These are phyloP conservation scores for Harpagoxenus sublaevis DNA, from an alignment of 2,888 invertebrate genomes.

Conservation along the genomic window DNA sequence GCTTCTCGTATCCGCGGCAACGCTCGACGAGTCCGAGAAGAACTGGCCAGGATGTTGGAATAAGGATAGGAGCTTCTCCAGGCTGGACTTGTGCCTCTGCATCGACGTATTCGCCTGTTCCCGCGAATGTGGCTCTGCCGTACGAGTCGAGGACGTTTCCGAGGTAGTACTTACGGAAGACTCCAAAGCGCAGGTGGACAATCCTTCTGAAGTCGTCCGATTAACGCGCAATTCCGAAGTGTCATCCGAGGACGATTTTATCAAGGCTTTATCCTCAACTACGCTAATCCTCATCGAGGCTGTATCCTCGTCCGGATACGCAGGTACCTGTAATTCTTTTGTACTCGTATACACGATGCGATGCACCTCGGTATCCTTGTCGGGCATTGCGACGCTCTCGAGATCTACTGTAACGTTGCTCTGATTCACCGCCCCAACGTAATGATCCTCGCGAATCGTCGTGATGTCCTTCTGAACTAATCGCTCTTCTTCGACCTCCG, in stretches of 20 bases:
- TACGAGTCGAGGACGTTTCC: slow-evolving; percentile 10
- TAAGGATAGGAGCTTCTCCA: slow-evolving; percentile 90
- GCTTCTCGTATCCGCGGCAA: slow-evolving; percentile 71
- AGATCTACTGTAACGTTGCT: slow-evolving; percentile 30
- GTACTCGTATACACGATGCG: slow-evolving; percentile 36
- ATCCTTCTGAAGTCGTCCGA: background rate
- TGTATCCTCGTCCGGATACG: slow-evolving; percentile 42
- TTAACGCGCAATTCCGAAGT: background rate
- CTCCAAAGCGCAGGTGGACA: background rate
- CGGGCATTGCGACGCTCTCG: slow-evolving; percentile 8
- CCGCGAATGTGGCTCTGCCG: slow-evolving; percentile 47
- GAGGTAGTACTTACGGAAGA: slow-evolving; percentile 23
- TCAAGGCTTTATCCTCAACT: slow-evolving; percentile 33
- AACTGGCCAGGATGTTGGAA: slow-evolving; percentile 90
- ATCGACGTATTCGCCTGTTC: slow-evolving; percentile 58
- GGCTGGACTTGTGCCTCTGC: slow-evolving; percentile 87
- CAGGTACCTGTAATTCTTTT: slow-evolving; percentile 41
- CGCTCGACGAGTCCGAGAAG: slow-evolving; percentile 87
- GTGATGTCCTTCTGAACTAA: background rate
- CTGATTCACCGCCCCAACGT: slow-evolving; percentile 34
- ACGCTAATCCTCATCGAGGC: slow-evolving; percentile 15
- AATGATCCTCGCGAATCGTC: slow-evolving; percentile 25
- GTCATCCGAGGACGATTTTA: slow-evolving; percentile 1
- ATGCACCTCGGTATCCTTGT: background rate
- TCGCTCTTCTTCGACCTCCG: background rate